Evolutionary conservation across 2,113 vertebrate species (phyloP).

Genomic region (Oncorhynchus gorbuscha): DNA sequence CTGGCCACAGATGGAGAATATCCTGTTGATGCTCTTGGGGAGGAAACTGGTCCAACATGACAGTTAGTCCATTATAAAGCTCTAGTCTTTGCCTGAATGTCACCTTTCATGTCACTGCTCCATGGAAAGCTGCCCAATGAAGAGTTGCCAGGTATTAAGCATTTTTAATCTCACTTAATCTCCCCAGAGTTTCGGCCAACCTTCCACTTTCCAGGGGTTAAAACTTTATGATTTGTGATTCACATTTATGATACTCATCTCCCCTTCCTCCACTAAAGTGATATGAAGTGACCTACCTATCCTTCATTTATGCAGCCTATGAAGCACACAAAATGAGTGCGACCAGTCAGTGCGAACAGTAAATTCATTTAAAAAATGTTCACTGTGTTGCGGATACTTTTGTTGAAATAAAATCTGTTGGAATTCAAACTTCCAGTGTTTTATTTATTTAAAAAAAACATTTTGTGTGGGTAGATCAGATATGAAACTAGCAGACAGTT

Average conservation of each 20-base stretch:
- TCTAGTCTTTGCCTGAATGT: constrained; percentile 55
- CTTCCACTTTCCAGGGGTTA: constrained; percentile 64
- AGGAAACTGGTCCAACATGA: no score
- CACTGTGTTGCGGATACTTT: no score
- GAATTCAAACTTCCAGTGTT: no score
- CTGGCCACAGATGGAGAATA: no score
- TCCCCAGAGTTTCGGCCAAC: constrained; percentile 66
- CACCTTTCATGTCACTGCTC: constrained; percentile 70
- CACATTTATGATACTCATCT: constrained; percentile 42
- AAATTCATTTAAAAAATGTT: neutral
- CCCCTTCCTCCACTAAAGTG: constrained; percentile 30
- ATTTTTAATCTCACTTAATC: constrained; percentile 78
- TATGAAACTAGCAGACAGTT: no score
- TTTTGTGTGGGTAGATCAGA: no score
- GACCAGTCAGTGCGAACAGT: neutral
- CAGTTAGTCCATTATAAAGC: constrained; percentile 11
- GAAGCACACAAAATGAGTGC: neutral
- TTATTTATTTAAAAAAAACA: no score
- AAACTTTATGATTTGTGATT: constrained; percentile 62
- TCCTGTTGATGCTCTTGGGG: no score
- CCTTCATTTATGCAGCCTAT: neutral
- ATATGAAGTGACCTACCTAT: constrained; percentile 19
- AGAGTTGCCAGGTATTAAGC: constrained; percentile 72
- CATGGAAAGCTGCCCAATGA: constrained; percentile 67
- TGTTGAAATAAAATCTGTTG: no score